Evolutionary conservation across 1,140 invertebrate species (phyloP), one percentile per base, ranked within the genome.

Genomic region (Leptinotarsa defecta): DNA sequence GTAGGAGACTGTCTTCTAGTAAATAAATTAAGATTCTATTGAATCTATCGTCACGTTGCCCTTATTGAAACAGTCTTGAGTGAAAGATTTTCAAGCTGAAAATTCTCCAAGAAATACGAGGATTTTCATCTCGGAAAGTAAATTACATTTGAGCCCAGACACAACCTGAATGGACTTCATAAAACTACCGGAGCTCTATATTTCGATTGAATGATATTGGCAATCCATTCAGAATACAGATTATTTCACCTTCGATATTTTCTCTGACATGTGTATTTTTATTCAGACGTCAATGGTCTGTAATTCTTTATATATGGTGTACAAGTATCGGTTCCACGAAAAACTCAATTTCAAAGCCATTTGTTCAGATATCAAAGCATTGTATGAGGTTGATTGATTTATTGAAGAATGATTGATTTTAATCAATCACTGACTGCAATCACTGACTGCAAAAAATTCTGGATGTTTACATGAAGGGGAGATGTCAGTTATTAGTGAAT

Each of bases 31-130:
- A n/a, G 13, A 57, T n/a, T n/a, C 52, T 15, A 57, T 57, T 57
- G 1, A 17, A 57, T 57, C 5, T 57, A 57, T 57, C 52, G 52
- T 57, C 52, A 57, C 52, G 52, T 57, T 57, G 17, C 52, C 15
- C 52, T 57, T 57, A 57, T 57, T 57, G 52, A 57, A 57, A 57
- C 52, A 57, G 17, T 57, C 17, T 6, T 19, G 52, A 57, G 52
- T 57, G 13, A 57, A 57, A 57, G 52, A 17, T 57, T 57, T 57
- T n/a, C 52, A 57, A 57, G 52, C 52, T 57, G 52, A 57, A 57
- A 57, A 57, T 57, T 57, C 52, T 15, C 6, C 17, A 57, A 57
- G 52, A 57, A 17, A 57, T 57, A 57, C 52, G 52, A 19, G 52
- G 4, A 57, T 57, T 57, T 57, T 57, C 52, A 19, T 17, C 52